These are phyloP conservation scores for Peromyscus nudipes DNA, from an alignment of 2,797 vertebrate genomes.

Conservation along the genomic window DNA sequence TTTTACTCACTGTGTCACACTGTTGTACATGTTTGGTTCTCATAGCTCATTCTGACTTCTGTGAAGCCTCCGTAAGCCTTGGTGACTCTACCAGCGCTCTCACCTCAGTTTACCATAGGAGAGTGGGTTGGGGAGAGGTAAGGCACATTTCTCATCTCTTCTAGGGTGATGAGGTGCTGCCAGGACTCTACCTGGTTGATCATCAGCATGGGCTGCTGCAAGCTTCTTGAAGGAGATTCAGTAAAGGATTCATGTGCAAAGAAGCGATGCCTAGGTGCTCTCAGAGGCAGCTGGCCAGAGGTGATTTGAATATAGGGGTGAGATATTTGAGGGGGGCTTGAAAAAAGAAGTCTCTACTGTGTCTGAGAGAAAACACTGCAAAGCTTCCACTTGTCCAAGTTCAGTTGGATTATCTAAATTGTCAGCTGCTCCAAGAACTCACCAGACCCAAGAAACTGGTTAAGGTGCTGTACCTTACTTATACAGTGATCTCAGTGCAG, in stretches of 20 bases:
- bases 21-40: neutral
- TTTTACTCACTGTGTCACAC: neutral
- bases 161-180: neutral
- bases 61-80: neutral
- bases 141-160: neutral
- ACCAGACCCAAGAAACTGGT: neutral
- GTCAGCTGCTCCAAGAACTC: conserved; percentile 5
- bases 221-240: neutral
- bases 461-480: neutral
- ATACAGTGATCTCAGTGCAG: neutral
- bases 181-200: neutral
- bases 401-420: neutral
- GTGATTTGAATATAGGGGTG: neutral
- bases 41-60: neutral
- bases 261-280: neutral
- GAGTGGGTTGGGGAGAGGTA: neutral
- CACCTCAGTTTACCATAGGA: neutral
- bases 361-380: conserved; percentile 19
- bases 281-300: neutral
- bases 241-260: neutral
- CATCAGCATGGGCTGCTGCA: neutral
- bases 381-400: neutral
- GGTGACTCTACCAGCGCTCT: neutral
- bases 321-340: neutral
- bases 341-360: neutral